A percentile compares a stretch with the other conserved stretches of the same genome.
phyloP scores from a whole-genome alignment of 2,888 invertebrate genomes.

The Himalopsyche kuldschensis region DNA sequence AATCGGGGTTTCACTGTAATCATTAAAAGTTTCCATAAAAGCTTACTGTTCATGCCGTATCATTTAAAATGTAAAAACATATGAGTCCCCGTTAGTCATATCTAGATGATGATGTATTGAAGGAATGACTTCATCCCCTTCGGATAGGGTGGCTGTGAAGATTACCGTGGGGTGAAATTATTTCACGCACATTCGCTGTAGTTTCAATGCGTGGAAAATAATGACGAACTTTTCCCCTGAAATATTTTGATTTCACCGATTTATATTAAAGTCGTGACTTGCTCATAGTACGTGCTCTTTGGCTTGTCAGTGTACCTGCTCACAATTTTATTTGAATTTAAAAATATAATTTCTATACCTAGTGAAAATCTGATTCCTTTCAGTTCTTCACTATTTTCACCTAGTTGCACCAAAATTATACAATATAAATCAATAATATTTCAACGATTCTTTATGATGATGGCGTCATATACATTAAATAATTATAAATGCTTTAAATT shows the following conservation, averaged over 20 bases:
- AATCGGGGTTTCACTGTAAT: too few relatives aligned
- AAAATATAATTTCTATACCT: too few relatives aligned
- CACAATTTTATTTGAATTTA: too few relatives aligned
- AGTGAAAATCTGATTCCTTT: too few relatives aligned
- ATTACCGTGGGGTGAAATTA: constrained; percentile 25
- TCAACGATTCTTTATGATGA: too few relatives aligned
- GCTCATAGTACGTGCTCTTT: background rate
- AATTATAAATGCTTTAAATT: too few relatives aligned
- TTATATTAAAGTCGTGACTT: constrained; percentile 17
- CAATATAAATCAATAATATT: too few relatives aligned
- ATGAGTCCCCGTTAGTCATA: constrained; percentile 2
- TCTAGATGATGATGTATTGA: constrained; percentile 36
- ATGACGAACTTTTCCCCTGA: constrained; percentile 27
- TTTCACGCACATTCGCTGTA: constrained; percentile 23
- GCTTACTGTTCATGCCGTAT: background rate
- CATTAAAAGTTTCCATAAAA: background rate
- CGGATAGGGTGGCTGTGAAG: background rate
- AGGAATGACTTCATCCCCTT: constrained; percentile 33
- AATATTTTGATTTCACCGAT: constrained; percentile 12
- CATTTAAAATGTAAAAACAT: background rate
- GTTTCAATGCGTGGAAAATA: constrained; percentile 12
- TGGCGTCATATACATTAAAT: too few relatives aligned
- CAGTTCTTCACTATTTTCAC: too few relatives aligned
- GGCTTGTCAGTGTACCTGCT: background rate
- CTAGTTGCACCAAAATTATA: too few relatives aligned